Evolutionary conservation across 53 echinoderm and acorn worm genomes (phyloP).

Genomic region (Echinometra lucunter): DNA sequence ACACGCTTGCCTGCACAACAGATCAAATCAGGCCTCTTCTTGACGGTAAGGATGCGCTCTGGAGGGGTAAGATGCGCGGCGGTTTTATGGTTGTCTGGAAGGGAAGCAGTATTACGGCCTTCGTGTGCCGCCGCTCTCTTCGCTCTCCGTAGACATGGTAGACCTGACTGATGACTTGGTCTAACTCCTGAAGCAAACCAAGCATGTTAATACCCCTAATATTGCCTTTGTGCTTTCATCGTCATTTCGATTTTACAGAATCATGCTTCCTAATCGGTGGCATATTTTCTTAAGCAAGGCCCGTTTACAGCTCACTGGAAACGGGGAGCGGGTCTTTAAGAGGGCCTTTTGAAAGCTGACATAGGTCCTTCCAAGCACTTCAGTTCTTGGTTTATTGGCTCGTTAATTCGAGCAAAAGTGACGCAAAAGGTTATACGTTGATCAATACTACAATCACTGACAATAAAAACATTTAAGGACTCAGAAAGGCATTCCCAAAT

Average conservation of each 20-base stretch:
- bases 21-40: conserved; percentile 2
- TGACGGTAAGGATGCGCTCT: not conserved
- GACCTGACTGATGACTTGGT: not conserved
- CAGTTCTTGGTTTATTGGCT: not conserved
- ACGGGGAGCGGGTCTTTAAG: not conserved
- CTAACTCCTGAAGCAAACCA: conserved; percentile 24
- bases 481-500: not conserved
- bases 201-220: conserved; percentile 57
- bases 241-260: conserved; percentile 61
- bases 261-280: conserved; percentile 47
- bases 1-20: conserved; percentile 43
- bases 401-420: conserved; percentile 38
- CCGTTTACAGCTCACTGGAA: conserved; percentile 62
- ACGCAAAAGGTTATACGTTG: conserved; percentile 23
- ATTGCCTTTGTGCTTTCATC: conserved; percentile 35
- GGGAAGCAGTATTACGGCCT: not conserved
- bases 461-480: not conserved
- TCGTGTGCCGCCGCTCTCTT: conserved; percentile 28
- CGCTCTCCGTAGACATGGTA: not conserved
- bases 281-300: conserved; percentile 60
- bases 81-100: not conserved
- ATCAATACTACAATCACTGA: not conserved
- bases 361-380: not conserved
- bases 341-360: not conserved
- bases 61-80: not conserved